These are phyloP conservation scores for Leptinotarsa juncta DNA, from an alignment of 2,888 invertebrate genomes.

Conservation along the genomic window DNA sequence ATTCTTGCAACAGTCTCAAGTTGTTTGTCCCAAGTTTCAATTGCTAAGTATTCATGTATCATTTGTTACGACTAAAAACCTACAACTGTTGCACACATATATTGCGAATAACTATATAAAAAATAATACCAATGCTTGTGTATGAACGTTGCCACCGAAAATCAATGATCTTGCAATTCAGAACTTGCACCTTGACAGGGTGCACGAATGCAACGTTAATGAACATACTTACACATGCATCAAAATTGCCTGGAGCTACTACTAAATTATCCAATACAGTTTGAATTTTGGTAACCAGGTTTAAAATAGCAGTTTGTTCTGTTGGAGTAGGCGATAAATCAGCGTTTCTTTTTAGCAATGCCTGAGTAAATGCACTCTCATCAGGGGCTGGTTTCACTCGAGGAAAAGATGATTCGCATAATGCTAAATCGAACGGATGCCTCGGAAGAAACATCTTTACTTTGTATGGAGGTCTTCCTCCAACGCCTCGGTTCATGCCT, in stretches of 20 bases:
- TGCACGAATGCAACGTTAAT: too few species aligned
- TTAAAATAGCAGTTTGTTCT: slow-evolving; percentile 92
- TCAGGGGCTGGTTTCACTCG: slow-evolving; percentile 84
- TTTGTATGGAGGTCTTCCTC: slow-evolving; percentile 74
- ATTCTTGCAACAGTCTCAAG: too few species aligned
- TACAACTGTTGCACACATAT: too few species aligned
- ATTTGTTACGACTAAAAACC: too few species aligned
- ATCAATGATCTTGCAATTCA: too few species aligned
- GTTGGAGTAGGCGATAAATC: slow-evolving; percentile 91
- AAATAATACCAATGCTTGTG: too few species aligned
- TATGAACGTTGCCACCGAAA: too few species aligned
- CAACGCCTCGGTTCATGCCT: slow-evolving; percentile 72
- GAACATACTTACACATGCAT: slow-evolving; percentile 86
- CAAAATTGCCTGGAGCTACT: slow-evolving; percentile 92
- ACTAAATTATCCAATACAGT: slow-evolving; percentile 93
- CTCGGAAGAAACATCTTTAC: slow-evolving; percentile 76
- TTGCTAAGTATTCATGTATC: too few species aligned
- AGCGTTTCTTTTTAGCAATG: slow-evolving; percentile 89
- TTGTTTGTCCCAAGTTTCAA: too few species aligned
- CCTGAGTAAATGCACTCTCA: slow-evolving; percentile 88
- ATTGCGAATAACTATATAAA: too few species aligned
- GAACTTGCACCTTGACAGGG: too few species aligned
- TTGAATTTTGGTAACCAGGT: slow-evolving; percentile 95
- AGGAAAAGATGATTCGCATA: slow-evolving; percentile 91
- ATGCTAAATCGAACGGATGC: slow-evolving; percentile 87